Conservation (phyloP, 2,888 invertebrate species). For the Timandra comae region DNA sequence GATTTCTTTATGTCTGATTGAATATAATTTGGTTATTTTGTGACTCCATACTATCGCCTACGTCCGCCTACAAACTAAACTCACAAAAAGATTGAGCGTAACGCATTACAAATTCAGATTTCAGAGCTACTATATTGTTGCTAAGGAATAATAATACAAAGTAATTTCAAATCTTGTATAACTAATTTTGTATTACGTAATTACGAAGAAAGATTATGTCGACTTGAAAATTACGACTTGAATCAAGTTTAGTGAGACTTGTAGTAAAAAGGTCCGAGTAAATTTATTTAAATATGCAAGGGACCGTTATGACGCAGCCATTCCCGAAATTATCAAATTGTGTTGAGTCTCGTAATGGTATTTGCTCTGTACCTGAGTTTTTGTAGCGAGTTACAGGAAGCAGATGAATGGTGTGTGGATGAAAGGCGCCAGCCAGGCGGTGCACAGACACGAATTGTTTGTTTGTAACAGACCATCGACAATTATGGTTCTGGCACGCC, state of each 20-base stretch:
- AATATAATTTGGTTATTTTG: slow-evolving; percentile 32
- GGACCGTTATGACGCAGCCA: no score
- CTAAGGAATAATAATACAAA: no score
- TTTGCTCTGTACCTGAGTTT: slow-evolving; percentile 38
- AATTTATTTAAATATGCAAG: no score
- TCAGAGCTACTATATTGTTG: no score
- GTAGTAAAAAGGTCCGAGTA: no score
- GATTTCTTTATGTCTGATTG: slow-evolving; percentile 34
- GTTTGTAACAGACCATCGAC: slow-evolving; percentile 30
- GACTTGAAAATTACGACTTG: no score
- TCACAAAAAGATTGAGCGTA: slow-evolving; percentile 6
- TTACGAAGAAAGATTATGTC: no score
- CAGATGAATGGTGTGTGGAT: slow-evolving; percentile 33
- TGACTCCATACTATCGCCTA: slow-evolving; percentile 36
- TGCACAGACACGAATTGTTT: slow-evolving; percentile 20
- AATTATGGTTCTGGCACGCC: slow-evolving; percentile 17
- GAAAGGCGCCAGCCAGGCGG: slow-evolving; percentile 30
- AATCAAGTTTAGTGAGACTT: no score
- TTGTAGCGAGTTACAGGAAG: slow-evolving; percentile 41
- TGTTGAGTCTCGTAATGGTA: no score
- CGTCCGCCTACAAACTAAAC: slow-evolving; percentile 35
- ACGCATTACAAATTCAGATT: slow-evolving; percentile 5
- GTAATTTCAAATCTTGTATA: no score
- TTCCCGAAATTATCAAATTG: no score
- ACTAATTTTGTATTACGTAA: no score